A percentile compares a stretch with the other conserved stretches of the same genome.
These are phyloP conservation scores for Pyrrhia umbra DNA, from an alignment of 2,888 invertebrate species.

Conservation along the genomic window DNA sequence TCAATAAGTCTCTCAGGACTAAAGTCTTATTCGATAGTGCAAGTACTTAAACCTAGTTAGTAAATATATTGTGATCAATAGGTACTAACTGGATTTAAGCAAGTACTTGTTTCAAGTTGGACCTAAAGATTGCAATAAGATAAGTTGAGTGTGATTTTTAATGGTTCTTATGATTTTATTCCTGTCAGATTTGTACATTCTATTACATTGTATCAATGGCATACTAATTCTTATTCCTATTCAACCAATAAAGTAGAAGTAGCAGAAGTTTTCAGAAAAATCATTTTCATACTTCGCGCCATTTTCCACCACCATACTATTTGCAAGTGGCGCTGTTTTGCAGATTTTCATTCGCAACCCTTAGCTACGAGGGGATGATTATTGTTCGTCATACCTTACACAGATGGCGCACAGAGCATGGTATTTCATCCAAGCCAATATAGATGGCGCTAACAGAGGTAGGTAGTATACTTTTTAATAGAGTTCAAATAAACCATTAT, in stretches of 20 bases:
- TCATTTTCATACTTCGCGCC: conserved; percentile 53
- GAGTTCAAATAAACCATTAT: background rate
- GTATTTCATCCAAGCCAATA: conserved; percentile 48
- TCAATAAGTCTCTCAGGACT: conserved; percentile 5
- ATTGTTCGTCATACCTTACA: conserved; percentile 65
- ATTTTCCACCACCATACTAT: conserved; percentile 57
- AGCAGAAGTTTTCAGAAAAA: background rate
- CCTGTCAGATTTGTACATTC: background rate
- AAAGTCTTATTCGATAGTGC: conserved; percentile 13
- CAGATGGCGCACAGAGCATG: conserved; percentile 78
- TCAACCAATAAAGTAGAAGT: background rate
- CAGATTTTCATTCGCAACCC: conserved; percentile 87
- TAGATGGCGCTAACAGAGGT: conserved; percentile 79
- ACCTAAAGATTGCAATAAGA: background rate
- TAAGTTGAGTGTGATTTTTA: background rate
- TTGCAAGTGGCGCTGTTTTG: conserved; percentile 83
- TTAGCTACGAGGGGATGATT: conserved; percentile 80
- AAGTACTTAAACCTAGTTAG: background rate
- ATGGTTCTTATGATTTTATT: background rate
- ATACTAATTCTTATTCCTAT: no score
- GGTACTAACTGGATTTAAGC: conserved; percentile 17
- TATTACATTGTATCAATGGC: background rate
- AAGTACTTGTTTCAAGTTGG: background rate
- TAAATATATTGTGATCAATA: background rate
- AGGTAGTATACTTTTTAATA: background rate